Evolutionary conservation across 2,888 invertebrate species (phyloP).

Genomic region (Zonitis immaculata): DNA sequence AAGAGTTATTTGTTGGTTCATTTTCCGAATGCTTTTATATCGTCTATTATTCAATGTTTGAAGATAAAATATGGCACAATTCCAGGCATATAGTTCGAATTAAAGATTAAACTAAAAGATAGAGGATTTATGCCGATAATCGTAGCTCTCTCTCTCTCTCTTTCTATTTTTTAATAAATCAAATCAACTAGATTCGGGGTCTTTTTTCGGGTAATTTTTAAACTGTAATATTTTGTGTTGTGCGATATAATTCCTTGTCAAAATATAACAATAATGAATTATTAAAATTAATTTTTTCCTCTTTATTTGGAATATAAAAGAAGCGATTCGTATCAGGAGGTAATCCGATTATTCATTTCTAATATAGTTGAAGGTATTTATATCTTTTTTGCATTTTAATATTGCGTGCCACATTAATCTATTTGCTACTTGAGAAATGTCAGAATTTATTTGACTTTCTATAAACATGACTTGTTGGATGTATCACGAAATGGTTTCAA

Average conservation of each 20-base stretch:
- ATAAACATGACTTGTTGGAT: conserved; percentile 28
- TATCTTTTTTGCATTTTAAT: conserved; percentile 37
- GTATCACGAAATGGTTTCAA: conserved; percentile 18
- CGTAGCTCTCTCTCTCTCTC: not conserved
- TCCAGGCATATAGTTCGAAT: not conserved
- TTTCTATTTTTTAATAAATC: conserved; percentile 1
- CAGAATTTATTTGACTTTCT: conserved; percentile 39
- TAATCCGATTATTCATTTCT: conserved; percentile 37
- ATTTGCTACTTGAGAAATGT: conserved; percentile 38
- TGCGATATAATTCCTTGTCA: not conserved
- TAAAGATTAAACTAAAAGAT: not conserved
- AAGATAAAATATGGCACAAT: not conserved
- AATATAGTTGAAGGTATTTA: conserved; percentile 16
- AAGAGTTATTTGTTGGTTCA: not conserved
- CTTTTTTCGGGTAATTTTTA: not conserved
- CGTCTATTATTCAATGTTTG: not conserved
- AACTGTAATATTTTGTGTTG: not conserved
- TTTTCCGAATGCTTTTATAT: not conserved
- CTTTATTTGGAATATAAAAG: conserved; percentile 81
- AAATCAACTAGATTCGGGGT: not conserved
- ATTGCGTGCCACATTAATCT: conserved; percentile 40
- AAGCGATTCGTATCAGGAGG: conserved; percentile 17
- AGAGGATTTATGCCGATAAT: not conserved
- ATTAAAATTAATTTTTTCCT: conserved; percentile 87
- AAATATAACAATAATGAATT: conserved; percentile 57